These are phyloP conservation scores for Ascidia mentula DNA, from an alignment of 23 tunicate genomes.

Conservation along the genomic window DNA sequence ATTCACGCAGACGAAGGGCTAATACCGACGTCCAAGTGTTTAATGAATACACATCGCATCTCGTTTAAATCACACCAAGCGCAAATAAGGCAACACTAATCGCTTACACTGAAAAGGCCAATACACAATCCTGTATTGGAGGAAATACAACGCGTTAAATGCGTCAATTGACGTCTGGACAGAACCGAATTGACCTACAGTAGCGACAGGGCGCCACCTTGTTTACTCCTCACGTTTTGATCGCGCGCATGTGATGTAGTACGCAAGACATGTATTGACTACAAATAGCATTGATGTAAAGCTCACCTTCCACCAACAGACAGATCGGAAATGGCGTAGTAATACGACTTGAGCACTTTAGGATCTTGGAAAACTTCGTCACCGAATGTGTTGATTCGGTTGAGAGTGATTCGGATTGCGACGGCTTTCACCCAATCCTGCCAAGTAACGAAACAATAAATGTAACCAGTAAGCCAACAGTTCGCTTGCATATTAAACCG, in stretches of 20 bases:
- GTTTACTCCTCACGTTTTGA: background rate
- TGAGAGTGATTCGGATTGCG: constrained; percentile 81
- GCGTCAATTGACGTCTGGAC: too few species aligned
- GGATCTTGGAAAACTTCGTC: constrained; percentile 97
- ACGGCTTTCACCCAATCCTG: constrained; percentile 98
- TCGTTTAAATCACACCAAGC: background rate
- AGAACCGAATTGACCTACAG: background rate
- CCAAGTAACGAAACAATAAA: too few species aligned
- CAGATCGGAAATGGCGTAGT: constrained; percentile 93
- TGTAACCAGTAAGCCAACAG: too few species aligned
- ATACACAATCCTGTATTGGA: background rate
- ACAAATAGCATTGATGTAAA: too few species aligned
- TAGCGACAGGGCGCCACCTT: background rate
- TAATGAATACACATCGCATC: background rate
- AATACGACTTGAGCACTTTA: constrained; percentile 89
- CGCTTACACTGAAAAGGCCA: background rate
- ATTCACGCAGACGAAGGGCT: background rate
- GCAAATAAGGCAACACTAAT: background rate
- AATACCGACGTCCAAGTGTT: background rate
- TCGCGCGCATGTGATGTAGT: background rate
- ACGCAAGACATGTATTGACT: too few species aligned
- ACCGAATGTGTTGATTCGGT: constrained; percentile 97
- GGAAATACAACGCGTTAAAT: background rate
- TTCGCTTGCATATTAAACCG: too few species aligned
- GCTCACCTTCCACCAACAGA: constrained; percentile 93